Percentiles rank a stretch among this genome's conserved stretches.
Conservation (phyloP, 2,113 vertebrate genomes). For the Suricata suricatta region DNA sequence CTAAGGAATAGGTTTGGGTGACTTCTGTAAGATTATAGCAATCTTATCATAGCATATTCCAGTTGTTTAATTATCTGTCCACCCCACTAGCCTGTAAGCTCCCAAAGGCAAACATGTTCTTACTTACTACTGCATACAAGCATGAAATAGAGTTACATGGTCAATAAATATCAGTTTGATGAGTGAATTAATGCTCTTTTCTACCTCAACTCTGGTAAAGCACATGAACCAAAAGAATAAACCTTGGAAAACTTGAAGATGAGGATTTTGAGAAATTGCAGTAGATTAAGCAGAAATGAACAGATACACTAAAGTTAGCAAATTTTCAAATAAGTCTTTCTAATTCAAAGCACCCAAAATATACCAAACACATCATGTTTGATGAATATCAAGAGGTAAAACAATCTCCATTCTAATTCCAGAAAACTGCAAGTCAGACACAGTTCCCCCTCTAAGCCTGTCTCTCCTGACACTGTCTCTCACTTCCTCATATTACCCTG, state of each 20-base stretch:
- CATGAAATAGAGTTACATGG: not conserved
- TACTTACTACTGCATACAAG: not conserved
- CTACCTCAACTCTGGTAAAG: not conserved
- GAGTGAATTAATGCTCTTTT: not conserved
- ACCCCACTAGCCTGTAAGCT: not conserved
- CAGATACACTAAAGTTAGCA: not conserved
- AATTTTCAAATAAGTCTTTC: not conserved
- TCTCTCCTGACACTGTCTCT: not conserved
- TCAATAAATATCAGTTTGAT: not conserved
- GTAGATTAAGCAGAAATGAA: not conserved
- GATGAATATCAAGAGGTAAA: slow-evolving; percentile 24
- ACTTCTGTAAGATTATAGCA: not conserved
- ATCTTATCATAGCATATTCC: not conserved
- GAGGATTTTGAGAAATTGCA: not conserved
- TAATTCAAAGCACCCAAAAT: not conserved
- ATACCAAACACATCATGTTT: not conserved
- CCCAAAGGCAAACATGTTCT: not conserved
- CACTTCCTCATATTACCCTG: not conserved
- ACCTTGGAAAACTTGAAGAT: not conserved
- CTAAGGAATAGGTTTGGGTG: not conserved
- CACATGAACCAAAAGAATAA: not conserved
- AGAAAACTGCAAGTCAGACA: not conserved
- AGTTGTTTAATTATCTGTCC: not conserved
- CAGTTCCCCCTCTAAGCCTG: not conserved
- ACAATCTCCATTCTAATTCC: not conserved